Conservation (phyloP, 2,888 invertebrate genomes). For the Dilophus febrilis region DNA sequence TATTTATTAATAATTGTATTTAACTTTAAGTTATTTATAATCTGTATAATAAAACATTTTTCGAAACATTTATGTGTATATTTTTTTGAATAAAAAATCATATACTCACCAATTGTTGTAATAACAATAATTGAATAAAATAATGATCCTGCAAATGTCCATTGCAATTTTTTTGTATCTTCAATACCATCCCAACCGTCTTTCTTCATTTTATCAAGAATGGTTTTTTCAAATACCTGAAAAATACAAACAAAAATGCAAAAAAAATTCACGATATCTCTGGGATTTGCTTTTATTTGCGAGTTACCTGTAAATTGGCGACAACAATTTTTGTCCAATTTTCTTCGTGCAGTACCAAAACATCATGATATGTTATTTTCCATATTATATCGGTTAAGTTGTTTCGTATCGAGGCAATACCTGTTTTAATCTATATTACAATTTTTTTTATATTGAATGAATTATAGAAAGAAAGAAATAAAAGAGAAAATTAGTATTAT, state of each 20-base stretch:
- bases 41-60: no score
- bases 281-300: no score
- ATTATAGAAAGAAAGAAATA: no score
- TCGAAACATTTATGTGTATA: no score
- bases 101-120: slow-evolving; percentile 78
- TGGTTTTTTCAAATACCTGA: slow-evolving; percentile 48
- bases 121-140: slow-evolving; percentile 94
- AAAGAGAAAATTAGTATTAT: no score
- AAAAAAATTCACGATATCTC: no score
- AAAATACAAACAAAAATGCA: no score
- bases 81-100: slow-evolving; percentile 1
- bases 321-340: slow-evolving; percentile 69
- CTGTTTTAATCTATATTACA: slow-evolving; percentile 59
- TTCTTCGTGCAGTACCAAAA: slow-evolving; percentile 43
- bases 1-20: not conserved
- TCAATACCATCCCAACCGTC: slow-evolving; percentile 81
- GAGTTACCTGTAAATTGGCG: slow-evolving; percentile 37
- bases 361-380: slow-evolving; percentile 37
- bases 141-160: slow-evolving; percentile 77
- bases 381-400: slow-evolving; percentile 67
- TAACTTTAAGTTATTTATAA: not conserved
- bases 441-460: no score
- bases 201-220: slow-evolving; percentile 68
- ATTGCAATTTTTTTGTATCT: slow-evolving; percentile 45
- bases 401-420: slow-evolving; percentile 50